A percentile compares a stretch with the other conserved stretches of the same genome.
Conservation (phyloP, 2,888 invertebrate genomes). For the Latrodectus hesperus region DNA sequence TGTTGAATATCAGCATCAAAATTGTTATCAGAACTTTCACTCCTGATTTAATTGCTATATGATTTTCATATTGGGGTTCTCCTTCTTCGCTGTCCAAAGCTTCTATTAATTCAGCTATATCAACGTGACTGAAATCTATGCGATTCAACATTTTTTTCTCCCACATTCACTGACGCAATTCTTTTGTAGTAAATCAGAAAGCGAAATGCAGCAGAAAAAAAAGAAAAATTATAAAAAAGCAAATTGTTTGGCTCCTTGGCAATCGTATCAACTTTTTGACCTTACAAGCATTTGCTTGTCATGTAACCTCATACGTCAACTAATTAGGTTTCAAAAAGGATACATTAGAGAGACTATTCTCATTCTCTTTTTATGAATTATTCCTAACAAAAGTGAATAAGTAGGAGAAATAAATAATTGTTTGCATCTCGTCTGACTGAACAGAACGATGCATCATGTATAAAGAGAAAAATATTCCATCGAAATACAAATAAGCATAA, state of each 20-base stretch:
- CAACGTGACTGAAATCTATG: slow-evolving; percentile 9
- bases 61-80: slow-evolving; percentile 9
- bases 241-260: neutral
- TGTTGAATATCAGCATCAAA: neutral
- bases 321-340: neutral
- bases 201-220: slow-evolving; percentile 1
- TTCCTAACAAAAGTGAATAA: neutral
- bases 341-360: neutral
- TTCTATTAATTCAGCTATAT: slow-evolving; percentile 10
- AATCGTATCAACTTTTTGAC: neutral
- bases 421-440: neutral
- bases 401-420: neutral
- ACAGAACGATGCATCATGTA: neutral
- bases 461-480: slow-evolving; percentile 14
- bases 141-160: neutral
- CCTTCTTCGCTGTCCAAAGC: slow-evolving; percentile 21
- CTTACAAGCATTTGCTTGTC: neutral
- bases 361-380: neutral
- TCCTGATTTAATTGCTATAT: slow-evolving; percentile 14
- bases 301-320: neutral
- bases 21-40: neutral
- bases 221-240: neutral
- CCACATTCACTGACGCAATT: neutral
- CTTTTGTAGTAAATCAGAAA: slow-evolving; percentile 13
- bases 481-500: neutral